Evolutionary conservation across 2,113 vertebrate genomes (phyloP).

Genomic region (Phyllostomus discolor): DNA sequence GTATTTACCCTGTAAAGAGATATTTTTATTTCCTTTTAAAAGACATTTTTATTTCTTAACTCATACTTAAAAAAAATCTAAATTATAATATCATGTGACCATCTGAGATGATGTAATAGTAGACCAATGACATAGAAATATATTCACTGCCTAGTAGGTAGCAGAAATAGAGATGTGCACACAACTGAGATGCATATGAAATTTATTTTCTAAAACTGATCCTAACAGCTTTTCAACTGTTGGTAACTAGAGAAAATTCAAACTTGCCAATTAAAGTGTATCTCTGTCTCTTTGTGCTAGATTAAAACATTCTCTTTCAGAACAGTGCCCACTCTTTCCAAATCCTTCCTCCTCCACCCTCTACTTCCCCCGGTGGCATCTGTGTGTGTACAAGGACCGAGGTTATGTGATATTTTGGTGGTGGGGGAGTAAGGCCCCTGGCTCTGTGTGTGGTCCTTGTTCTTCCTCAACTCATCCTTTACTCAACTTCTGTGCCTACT

Average conservation of each 20-base stretch:
- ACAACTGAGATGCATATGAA: background rate
- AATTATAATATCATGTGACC: background rate
- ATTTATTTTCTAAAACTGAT: constrained; percentile 26
- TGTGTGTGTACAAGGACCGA: background rate
- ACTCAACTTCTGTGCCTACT: background rate
- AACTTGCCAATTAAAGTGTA: background rate
- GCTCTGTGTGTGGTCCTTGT: background rate
- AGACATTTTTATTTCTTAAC: constrained; percentile 27
- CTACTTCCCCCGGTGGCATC: background rate
- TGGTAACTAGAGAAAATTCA: background rate
- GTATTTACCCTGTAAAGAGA: background rate
- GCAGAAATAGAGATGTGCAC: background rate
- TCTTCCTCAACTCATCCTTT: background rate
- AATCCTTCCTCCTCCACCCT: background rate
- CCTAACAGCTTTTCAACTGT: background rate
- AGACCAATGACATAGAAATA: background rate
- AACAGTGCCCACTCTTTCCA: background rate
- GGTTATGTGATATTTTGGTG: background rate
- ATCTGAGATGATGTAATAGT: background rate
- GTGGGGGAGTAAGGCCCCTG: background rate
- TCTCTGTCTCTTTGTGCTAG: background rate
- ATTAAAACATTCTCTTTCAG: constrained; percentile 20
- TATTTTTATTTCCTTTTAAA: constrained; percentile 29
- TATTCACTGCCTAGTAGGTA: background rate
- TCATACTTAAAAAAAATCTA: background rate